Conservation (phyloP, 2,113 vertebrate genomes). For the Bubalus kerabau region DNA sequence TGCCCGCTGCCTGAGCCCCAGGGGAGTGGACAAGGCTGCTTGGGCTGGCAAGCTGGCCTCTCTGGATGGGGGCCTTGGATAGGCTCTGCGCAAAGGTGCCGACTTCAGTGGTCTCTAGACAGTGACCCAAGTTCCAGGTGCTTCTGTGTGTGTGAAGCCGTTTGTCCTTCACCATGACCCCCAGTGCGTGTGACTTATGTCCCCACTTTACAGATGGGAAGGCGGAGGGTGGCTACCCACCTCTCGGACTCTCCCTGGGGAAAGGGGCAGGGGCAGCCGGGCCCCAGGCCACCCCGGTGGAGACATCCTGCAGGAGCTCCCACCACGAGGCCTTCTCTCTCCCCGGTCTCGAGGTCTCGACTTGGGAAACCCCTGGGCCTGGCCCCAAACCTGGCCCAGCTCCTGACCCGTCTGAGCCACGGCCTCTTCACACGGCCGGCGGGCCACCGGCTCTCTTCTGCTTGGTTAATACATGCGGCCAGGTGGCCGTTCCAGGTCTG, state of each 20-base stretch:
- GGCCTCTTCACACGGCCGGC: fast-evolving
- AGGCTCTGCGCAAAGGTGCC: background rate
- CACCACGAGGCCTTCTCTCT: background rate
- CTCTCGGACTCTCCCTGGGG: background rate
- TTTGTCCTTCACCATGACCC: background rate
- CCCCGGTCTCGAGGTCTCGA: background rate
- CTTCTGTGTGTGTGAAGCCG: background rate
- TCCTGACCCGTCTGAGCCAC: background rate
- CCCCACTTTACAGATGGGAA: background rate
- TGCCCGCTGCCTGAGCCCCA: too few species aligned
- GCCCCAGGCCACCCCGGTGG: fast-evolving
- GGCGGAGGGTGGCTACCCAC: background rate
- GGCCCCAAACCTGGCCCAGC: background rate
- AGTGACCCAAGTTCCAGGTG: too few species aligned
- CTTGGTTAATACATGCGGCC: background rate
- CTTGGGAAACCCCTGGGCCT: background rate
- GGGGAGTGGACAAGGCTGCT: too few species aligned
- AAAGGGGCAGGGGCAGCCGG: too few species aligned
- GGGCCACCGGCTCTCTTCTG: background rate
- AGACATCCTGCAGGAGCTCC: background rate
- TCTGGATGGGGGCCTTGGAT: background rate
- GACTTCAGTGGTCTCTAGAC: background rate
- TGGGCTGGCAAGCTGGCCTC: background rate
- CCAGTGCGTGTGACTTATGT: background rate
- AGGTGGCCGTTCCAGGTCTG: background rate